Percentiles rank a stretch among this genome's conserved stretches.
These are phyloP conservation scores for Pristionchus entomophagus DNA, from an alignment of 2,888 invertebrate genomes.

Conservation along the genomic window DNA sequence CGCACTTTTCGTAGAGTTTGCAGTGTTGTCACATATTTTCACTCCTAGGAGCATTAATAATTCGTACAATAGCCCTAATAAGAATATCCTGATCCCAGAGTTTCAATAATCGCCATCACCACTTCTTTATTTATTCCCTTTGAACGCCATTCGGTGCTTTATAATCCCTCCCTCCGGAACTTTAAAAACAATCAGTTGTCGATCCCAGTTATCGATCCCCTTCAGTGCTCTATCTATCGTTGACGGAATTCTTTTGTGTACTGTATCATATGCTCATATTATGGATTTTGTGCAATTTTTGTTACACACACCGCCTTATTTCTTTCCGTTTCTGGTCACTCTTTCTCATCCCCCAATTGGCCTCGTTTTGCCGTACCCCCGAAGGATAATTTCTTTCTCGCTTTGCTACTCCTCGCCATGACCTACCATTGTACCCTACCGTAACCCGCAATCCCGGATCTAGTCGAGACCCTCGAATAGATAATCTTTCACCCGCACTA, in stretches of 20 bases:
- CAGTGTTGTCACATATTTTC: neutral
- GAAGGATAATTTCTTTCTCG: constrained; percentile 10
- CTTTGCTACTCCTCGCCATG: neutral
- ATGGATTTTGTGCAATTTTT: constrained; percentile 21
- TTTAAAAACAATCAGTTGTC: constrained; percentile 14
- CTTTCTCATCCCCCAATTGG: constrained; percentile 5
- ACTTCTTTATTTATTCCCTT: constrained; percentile 7
- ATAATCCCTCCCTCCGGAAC: neutral
- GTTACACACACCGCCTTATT: neutral
- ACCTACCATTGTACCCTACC: constrained; percentile 23
- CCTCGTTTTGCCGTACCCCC: constrained; percentile 21
- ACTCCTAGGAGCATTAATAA: neutral
- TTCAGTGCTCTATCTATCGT: constrained; percentile 18
- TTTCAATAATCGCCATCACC: neutral
- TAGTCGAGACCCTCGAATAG: neutral
- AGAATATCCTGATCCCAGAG: neutral
- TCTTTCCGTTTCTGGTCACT: constrained; percentile 22
- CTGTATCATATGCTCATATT: constrained; percentile 23
- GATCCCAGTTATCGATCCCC: neutral
- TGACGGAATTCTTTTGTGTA: constrained; percentile 22
- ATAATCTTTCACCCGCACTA: neutral
- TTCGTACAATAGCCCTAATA: constrained; percentile 13
- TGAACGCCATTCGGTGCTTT: constrained; percentile 13
- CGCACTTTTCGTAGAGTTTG: constrained; percentile 15
- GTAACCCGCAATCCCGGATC: neutral